Percentiles rank a stretch among this genome's conserved stretches.
Conservation (phyloP, 2,113 vertebrate species). For the Pelusios castaneus region DNA sequence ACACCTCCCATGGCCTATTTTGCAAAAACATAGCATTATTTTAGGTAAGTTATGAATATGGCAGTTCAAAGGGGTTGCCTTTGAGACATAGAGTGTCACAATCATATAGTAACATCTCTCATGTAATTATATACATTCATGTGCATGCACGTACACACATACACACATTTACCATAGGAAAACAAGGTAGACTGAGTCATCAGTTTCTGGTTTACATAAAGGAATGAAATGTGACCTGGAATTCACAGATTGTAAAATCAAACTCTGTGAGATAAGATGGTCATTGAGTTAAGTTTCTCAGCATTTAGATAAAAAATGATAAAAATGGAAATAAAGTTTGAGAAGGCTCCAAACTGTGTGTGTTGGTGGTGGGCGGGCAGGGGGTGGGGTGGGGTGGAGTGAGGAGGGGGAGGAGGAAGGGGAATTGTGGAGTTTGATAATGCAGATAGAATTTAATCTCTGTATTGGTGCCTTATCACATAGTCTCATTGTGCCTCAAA, state of each 20-base stretch:
- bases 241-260: neutral
- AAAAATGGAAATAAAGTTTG: neutral
- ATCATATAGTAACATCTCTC: neutral
- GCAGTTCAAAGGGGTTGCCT: no score
- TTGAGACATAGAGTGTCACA: no score
- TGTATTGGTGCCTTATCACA: neutral
- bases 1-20: no score
- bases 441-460: neutral
- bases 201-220: neutral
- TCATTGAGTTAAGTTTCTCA: neutral
- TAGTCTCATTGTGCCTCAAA: neutral
- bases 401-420: no score
- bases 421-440: neutral
- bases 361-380: no score
- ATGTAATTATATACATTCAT: neutral
- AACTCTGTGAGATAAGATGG: neutral
- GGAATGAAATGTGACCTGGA: rapidly evolving
- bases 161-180: neutral
- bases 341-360: neutral
- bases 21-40: no score
- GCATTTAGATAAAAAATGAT: neutral
- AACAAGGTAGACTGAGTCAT: neutral
- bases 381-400: no score
- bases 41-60: no score
- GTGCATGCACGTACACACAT: neutral